Base-by-base conservation (phyloP, 2,797 vertebrate species). In the Artibeus lituratus region DNA sequence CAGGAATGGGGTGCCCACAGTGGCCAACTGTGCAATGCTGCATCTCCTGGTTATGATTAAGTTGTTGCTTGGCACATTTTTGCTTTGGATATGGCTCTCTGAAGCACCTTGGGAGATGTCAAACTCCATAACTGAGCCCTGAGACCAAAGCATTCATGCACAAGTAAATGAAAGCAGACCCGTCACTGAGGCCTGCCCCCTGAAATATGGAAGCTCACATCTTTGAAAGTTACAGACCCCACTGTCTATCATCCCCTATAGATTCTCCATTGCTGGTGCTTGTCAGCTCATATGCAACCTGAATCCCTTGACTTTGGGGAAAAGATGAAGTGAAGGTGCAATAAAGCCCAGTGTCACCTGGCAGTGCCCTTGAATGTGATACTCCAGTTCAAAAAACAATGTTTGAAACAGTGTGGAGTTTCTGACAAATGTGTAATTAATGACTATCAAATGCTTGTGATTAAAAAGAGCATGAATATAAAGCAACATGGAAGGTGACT, bases 401-500 rank as follows among this genome's bases (percentile, higher is more conserved):
- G 97, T 97, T 97, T 97, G 97, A 98, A 98, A 94, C 59, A 97
- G 98, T 97, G 93, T 98, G 96, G 82, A 94, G 96, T 98, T 98
- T 98, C 97, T 97, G 97, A 98, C 97, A 98, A 98, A 98, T 89
- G 94, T 94, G 67, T 98, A 98, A 98, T 98, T 98, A 98, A 98
- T 97, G 98, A 97, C 94, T 89, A 97, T 98, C 98, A 97, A 98
- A 95, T 98, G 98, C 96, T 98, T 98, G 98, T 98, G 97, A 98
- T 98, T 98, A 98, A 98, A 97, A 96, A 96, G 92, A 96, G 92
- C 96, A 96, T 49, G 67, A 94, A 39, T 95, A 65, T 74, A 77
- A 95, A 91, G 62, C 11, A 83, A 81, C 65, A 44, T 32, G 47
- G 80, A 93, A 94, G 77, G n/a, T 3, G 35, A 73, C 59, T 95